Evolutionary conservation across 2,113 vertebrate genomes (phyloP), one percentile per base, ranked within the genome.

Genomic region (Neopipo cinnamomea): DNA sequence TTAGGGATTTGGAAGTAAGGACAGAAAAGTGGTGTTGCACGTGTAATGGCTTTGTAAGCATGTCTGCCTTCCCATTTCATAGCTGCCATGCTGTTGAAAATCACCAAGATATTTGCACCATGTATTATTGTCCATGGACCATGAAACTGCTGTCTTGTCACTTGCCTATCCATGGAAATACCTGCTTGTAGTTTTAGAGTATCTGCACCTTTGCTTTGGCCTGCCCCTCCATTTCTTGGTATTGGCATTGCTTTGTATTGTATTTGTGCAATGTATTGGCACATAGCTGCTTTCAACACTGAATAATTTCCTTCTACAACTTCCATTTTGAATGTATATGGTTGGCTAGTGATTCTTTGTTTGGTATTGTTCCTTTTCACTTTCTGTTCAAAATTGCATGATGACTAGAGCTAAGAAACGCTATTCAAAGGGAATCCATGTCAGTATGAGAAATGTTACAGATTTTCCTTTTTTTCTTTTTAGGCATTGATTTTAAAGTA

Each of bases 401-500:
- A 41, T 89, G 89, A 78, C 44, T 90, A 56, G 83, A 78, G 62
- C 35, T 89, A 41, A 89, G 61, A 93, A 91, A 61, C 21, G 27
- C 8, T 87, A 37, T 91, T 93, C 56, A 85, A n/a, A 92, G 16
- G 27, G 28, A 86, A 79, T 63, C 70, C 18, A 6, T 41, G 27
- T 66, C 83, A 19, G 59, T 85, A 35, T 15, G 27, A 86, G 79
- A 93, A 91, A 84, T 33, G 30, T 89, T 79, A 83, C 55, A 39
- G 33, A 53, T 89, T 83, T 72, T 95, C 22, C 15, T 97, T 93
- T 59, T 49, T 91, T 91, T 93, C 89, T 55, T 95, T 96, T 68
- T 88, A 98, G 98, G 98, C 67, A 98, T 98, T 95, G 97, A 98
- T 94, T 98, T 98, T 94, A 98, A 97, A 93, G 97, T 97, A 49